These are phyloP conservation scores for Pseudocheirus occidentalis DNA, from an alignment of 2,797 vertebrate species.

Conservation along the genomic window DNA sequence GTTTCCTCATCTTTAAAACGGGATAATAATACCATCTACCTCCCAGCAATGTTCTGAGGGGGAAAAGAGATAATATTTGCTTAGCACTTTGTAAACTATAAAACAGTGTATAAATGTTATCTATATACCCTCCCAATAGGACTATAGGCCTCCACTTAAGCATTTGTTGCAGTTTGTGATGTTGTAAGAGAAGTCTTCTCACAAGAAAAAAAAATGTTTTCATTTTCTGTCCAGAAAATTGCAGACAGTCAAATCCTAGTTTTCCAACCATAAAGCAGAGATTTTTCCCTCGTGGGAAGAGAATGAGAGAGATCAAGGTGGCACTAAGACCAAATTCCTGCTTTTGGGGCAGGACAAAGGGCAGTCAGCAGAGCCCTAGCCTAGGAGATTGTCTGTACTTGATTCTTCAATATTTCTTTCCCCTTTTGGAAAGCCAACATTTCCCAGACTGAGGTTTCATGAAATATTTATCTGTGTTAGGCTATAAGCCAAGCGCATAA, in stretches of 20 bases:
- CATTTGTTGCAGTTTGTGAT: slow-evolving; percentile 69
- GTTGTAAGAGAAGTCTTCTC: slow-evolving; percentile 54
- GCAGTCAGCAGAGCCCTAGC: neutral
- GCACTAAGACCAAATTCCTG: neutral
- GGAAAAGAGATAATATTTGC: neutral
- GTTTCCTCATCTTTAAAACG: neutral
- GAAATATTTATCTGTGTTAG: neutral
- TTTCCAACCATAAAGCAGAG: neutral
- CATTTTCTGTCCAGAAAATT: neutral
- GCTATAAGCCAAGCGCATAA: neutral
- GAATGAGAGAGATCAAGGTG: neutral
- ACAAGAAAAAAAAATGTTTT: slow-evolving; percentile 46
- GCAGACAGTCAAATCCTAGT: neutral
- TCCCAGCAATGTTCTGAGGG: neutral
- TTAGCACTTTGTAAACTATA: neutral
- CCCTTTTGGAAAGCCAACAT: neutral
- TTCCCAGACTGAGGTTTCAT: neutral
- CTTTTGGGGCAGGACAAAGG: neutral
- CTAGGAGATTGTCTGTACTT: neutral
- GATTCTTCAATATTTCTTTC: neutral
- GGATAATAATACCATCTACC: neutral
- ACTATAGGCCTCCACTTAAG: slow-evolving; percentile 59
- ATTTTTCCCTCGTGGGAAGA: neutral
- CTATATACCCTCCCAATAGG: slow-evolving; percentile 26
- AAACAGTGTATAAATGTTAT: neutral